phyloP scores from a whole-genome alignment of 1,140 invertebrate species.

The Drosophila melanogaster region DNA sequence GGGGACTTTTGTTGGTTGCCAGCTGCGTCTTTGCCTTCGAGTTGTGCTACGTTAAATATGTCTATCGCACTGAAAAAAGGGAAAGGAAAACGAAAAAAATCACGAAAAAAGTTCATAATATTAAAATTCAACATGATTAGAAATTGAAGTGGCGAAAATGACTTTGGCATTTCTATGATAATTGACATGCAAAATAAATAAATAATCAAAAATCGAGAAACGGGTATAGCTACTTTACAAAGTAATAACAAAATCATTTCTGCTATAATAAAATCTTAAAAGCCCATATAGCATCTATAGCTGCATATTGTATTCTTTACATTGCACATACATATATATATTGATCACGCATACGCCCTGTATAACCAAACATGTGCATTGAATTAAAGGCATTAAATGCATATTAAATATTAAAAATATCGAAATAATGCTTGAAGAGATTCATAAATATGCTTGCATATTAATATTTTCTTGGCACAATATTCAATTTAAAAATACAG shows the following conservation, averaged over 20 bases:
- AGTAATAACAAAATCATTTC: no score
- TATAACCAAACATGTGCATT: slow-evolving; percentile 11
- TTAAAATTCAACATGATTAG: neutral
- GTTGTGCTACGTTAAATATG: slow-evolving; percentile 2
- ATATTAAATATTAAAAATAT: slow-evolving; percentile 36
- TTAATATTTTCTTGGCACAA: slow-evolving; percentile 77
- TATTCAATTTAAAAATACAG: slow-evolving; percentile 82
- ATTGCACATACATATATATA: neutral
- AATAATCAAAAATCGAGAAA: no score
- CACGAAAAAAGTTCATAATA: neutral
- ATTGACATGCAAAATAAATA: no score
- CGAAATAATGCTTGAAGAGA: slow-evolving; percentile 8
- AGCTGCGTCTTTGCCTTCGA: slow-evolving; percentile 55
- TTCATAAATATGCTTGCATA: slow-evolving; percentile 47
- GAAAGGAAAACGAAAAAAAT: neutral
- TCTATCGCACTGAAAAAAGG: slow-evolving; percentile 3
- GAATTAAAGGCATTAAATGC: slow-evolving; percentile 23
- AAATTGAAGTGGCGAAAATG: no score
- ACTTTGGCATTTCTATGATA: no score
- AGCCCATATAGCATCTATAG: neutral
- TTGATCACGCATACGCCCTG: slow-evolving; percentile 38
- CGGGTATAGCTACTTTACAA: no score
- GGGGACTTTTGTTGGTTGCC: slow-evolving; percentile 46
- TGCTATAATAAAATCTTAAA: neutral
- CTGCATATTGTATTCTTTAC: neutral